Evolutionary conservation across 2,888 invertebrate genomes (phyloP), one percentile per base, ranked within the genome.

Genomic region (Scaptomyza flava): DNA sequence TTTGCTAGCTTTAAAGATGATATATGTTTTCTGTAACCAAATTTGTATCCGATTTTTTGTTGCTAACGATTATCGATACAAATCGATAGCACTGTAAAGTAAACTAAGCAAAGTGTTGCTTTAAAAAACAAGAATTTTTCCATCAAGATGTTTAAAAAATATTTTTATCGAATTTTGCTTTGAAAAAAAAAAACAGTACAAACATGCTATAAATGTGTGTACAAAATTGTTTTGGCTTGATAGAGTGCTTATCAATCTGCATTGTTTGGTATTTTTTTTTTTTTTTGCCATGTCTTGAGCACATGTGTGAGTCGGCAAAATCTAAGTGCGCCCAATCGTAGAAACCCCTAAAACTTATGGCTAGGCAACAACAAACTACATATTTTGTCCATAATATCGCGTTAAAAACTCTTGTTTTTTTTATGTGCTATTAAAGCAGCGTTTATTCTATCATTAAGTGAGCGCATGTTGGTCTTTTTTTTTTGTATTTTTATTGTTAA

Each of bases 401-500:
- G 12, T 45, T 8, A 42, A 17, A 12, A 34, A 36, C 34, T 36
- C 12, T 36, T 33, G 12, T 43, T 11, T 20, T 6, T 6, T 20
- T 31, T 48, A 12, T 34, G 20, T 23, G 42, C 36, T 43, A 61
- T 72, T 72, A 60, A 46, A 9, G 58, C 53, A 50, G 52, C 42
- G 54, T 64, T 58, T 50, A 47, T 20, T 14, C n/a, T 45, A 62
- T 52, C 80, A 83, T 68, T 68, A 53, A 51, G 48, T 33, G 62
- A 68, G 77, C 81, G 83, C 86, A 83, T 85, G 81, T 62, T 78
- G 6, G 14, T 30, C 6, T 11, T 14, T 17, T 47, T 47, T n/a
- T 3, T 30, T 17, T 6, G 5, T 20, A 2, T 11, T 42, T 14
- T 31, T 56, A 41, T 30, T 61, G 31, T 56, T 59, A 52, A 50